Evolutionary conservation across 2,797 vertebrate genomes (phyloP).

Genomic region (Loriculus beryllinus): DNA sequence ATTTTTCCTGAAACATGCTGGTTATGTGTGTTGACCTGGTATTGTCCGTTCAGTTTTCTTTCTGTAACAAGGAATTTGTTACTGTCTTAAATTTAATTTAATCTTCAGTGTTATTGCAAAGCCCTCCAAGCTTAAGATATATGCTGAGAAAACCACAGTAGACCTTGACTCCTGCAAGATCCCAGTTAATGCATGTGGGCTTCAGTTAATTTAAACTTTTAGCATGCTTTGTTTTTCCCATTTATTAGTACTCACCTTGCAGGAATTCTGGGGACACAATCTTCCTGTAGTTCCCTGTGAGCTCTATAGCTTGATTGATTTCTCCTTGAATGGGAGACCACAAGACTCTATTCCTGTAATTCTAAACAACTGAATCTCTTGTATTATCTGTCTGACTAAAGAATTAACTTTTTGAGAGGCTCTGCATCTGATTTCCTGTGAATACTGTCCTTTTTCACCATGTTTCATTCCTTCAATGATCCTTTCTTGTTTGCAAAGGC

Average conservation of each 20-base stretch:
- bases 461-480: neutral
- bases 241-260: neutral
- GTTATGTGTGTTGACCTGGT: neutral
- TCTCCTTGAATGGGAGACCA: neutral
- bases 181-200: neutral
- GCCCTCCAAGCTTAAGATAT: neutral
- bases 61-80: neutral
- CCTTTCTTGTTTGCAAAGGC: neutral
- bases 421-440: neutral
- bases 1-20: neutral
- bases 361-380: neutral
- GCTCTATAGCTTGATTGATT: neutral
- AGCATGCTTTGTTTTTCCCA: rapidly evolving
- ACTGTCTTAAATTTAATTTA: neutral
- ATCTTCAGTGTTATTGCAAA: neutral
- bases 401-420: rapidly evolving
- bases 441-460: rapidly evolving
- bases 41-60: neutral
- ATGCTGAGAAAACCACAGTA: neutral
- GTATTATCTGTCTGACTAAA: neutral
- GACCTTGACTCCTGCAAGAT: neutral
- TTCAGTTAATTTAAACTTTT: neutral
- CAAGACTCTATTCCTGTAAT: neutral
- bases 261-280: neutral
- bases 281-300: neutral